phyloP scores from a whole-genome alignment of 2,888 invertebrate species.

The Ichneumoninae sp. region DNA sequence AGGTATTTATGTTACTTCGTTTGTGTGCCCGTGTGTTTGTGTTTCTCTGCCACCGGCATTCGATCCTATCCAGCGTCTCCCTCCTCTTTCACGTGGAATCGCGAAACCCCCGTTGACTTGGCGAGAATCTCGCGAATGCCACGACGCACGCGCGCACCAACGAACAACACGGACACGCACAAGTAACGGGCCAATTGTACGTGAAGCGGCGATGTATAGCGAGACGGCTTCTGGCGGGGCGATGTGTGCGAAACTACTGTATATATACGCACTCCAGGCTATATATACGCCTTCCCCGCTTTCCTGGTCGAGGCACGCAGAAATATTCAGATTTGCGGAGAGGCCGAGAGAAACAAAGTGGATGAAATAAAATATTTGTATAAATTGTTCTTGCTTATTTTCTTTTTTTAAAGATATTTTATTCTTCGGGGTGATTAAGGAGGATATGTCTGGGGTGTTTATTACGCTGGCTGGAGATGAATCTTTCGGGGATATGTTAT shows the following conservation, averaged over 20 bases:
- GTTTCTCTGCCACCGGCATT: slow-evolving; percentile 33
- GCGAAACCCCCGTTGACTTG: slow-evolving; percentile 69
- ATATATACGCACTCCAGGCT: not conserved
- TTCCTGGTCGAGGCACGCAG: slow-evolving; percentile 7
- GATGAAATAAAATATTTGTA: slow-evolving; percentile 41
- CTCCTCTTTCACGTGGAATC: slow-evolving; percentile 68
- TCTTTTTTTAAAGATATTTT: slow-evolving; percentile 6
- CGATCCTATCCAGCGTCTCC: slow-evolving; percentile 35
- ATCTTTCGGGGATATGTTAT: not conserved
- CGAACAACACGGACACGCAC: slow-evolving; percentile 35
- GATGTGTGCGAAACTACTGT: slow-evolving; percentile 15
- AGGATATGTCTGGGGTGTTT: not conserved
- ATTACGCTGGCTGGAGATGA: not conserved
- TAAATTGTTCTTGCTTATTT: slow-evolving; percentile 44
- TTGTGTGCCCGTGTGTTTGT: not conserved
- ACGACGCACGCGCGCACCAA: slow-evolving; percentile 50
- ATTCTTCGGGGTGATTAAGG: not conserved
- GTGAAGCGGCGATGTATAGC: slow-evolving; percentile 9
- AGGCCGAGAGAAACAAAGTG: slow-evolving; percentile 53
- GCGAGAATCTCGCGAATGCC: slow-evolving; percentile 60
- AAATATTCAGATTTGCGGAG: slow-evolving; percentile 45
- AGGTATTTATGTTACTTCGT: slow-evolving; percentile 54
- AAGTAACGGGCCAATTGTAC: slow-evolving; percentile 64
- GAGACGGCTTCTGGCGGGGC: slow-evolving; percentile 8
- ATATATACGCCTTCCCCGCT: not conserved